phyloP scores from a whole-genome alignment of 2,888 invertebrate species.

The Sphecodes monilicornis region DNA sequence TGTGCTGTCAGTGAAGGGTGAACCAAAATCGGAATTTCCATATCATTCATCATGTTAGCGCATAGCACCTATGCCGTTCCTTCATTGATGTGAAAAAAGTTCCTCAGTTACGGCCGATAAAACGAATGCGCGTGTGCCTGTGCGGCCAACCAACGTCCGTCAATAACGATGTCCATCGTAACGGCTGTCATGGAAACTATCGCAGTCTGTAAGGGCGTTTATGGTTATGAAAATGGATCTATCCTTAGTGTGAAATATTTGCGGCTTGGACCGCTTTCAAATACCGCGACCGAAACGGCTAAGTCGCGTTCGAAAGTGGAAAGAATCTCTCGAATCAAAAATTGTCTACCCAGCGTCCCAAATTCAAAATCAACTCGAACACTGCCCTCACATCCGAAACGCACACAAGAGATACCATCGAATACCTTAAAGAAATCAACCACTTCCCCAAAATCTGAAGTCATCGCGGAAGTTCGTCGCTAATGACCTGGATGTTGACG shows the following conservation, averaged over 20 bases:
- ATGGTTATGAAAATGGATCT: neutral
- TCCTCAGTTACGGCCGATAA: neutral
- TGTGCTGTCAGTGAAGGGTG: neutral
- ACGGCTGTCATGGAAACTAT: neutral
- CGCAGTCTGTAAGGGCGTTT: neutral
- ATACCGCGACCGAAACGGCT: neutral
- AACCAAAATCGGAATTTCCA: neutral
- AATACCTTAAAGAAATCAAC: no score
- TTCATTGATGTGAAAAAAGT: neutral
- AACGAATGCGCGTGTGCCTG: neutral
- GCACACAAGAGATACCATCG: no score
- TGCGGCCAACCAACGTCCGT: neutral
- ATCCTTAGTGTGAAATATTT: neutral
- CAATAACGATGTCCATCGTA: neutral
- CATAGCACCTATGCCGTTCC: neutral
- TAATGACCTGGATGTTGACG: no score
- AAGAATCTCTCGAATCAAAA: neutral
- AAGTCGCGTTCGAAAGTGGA: neutral
- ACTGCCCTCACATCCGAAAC: no score
- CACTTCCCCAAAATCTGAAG: no score
- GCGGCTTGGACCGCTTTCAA: neutral
- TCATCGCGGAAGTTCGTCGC: no score
- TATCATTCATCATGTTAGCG: neutral
- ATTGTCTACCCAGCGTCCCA: no score
- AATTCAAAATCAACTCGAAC: no score